Evolutionary conservation across 1,140 invertebrate species (phyloP), one percentile per base, ranked within the genome.

Genomic region (Anastrepha obliqua): DNA sequence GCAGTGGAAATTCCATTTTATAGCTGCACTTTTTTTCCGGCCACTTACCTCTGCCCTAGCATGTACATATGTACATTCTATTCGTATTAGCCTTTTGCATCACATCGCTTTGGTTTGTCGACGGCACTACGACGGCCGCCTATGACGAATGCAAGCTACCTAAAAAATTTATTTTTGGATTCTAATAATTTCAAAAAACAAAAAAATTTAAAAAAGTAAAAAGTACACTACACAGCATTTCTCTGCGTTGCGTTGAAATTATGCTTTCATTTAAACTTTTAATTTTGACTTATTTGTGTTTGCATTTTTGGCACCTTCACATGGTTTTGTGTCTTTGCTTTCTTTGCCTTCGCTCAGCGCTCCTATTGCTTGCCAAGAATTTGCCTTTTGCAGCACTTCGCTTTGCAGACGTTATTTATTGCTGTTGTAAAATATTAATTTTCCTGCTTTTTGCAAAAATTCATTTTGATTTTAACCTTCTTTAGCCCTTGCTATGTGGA

Each of bases 101-200:
- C n/a, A 81, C 44, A 58, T n/a, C 74, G 17, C 8, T 55, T 7
- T 39, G 15, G 9, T 86, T 44, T 62, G 39, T 51, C 59, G 55
- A 86, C 55, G n/a, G 55, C 51, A 42, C 51, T 9, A 44, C 58
- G 44, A 59, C 60, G 15, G 51, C 62, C 58, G 9, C 11, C 29
- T 42, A 86, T 62, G 62, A 86, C 85, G 62, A 86, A 86, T 65
- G 85, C 62, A 86, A 51, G 62, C 51, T 85, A 86, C 85, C 85
- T 86, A 81, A 81, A 78, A 86, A 86, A 86, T 60, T 44, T 86
- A 86, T 86, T 86, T 86, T 86, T 55, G 85, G 59, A 86, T 62
- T 65, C 58, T 86, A n/a, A 86, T 86, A 86, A 62, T 86, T 86
- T 55, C 55, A 44, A 86, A 62, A 86, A 62, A 44, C 44, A 44